These are phyloP conservation scores for Trachythela sp. DNA, from an alignment of 64 coral and sea anemone species.

Conservation along the genomic window DNA sequence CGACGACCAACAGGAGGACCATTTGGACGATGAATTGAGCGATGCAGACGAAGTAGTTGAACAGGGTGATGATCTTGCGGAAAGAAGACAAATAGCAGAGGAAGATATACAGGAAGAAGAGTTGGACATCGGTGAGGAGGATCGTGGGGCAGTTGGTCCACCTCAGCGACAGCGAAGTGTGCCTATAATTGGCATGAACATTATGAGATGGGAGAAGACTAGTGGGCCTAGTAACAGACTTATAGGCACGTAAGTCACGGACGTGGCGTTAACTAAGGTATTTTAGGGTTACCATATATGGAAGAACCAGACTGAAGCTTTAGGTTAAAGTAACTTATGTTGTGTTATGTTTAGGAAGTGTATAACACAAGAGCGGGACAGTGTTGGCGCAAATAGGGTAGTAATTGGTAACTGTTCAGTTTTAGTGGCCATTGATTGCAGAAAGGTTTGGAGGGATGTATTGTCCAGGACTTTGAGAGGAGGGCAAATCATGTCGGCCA, in stretches of 20 bases:
- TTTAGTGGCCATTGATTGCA: too few relatives aligned
- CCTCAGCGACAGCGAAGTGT: slow-evolving; percentile 33
- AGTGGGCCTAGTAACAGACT: too few relatives aligned
- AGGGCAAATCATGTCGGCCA: too few relatives aligned
- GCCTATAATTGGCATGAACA: neutral
- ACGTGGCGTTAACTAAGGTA: too few relatives aligned
- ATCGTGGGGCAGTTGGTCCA: neutral
- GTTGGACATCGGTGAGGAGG: neutral
- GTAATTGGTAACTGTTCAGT: too few relatives aligned
- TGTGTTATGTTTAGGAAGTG: neutral
- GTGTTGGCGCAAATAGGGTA: neutral
- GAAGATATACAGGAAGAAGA: neutral
- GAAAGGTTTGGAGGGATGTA: too few relatives aligned
- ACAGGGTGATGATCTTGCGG: neutral
- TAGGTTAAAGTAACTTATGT: too few relatives aligned
- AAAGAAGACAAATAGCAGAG: neutral
- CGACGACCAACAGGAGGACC: neutral
- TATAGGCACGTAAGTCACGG: too few relatives aligned
- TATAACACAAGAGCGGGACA: neutral
- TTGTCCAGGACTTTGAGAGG: too few relatives aligned
- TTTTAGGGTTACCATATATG: too few relatives aligned
- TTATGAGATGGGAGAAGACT: slow-evolving; percentile 30
- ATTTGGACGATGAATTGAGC: too few relatives aligned
- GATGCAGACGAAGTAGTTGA: neutral
- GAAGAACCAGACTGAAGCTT: too few relatives aligned